phyloP scores from a whole-genome alignment of 37 sponge, comb jelly and placozoan genomes.

The Diacarnus erythraeanus region DNA sequence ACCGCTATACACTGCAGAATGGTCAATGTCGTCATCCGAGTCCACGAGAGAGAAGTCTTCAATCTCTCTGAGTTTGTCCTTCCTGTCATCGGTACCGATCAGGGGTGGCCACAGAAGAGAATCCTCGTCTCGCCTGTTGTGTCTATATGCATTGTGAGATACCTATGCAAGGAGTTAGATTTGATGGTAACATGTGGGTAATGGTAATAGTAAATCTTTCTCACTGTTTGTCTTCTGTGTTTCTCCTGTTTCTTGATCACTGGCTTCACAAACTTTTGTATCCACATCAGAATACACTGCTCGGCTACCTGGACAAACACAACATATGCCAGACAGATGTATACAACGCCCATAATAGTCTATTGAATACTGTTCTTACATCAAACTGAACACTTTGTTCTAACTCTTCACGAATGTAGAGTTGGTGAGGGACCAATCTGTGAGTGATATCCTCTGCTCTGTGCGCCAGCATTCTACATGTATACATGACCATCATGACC shows the following conservation, averaged over 20 bases:
- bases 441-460: conserved; percentile 64
- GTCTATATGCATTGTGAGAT: neutral
- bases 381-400: conserved; percentile 77
- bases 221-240: conserved; percentile 4
- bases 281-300: conserved; percentile 66
- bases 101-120: neutral
- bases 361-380: conserved; percentile 33
- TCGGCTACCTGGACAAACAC: conserved; percentile 49
- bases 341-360: neutral
- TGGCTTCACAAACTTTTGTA: conserved; percentile 61
- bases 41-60: neutral
- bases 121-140: neutral
- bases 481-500: neutral
- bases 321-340: neutral
- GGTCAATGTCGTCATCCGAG: neutral
- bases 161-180: neutral
- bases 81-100: neutral
- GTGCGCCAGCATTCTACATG: conserved; percentile 65
- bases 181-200: neutral
- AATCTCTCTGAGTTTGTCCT: neutral
- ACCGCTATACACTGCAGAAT: too few relatives aligned
- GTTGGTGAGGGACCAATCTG: conserved; percentile 65
- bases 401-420: conserved; percentile 55
- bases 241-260: conserved; percentile 22
- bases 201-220: neutral